Percentiles rank a stretch among this genome's conserved stretches.
Evolutionary conservation across 2,797 vertebrate species (phyloP).

Genomic region (Cirrhinus molitorella): DNA sequence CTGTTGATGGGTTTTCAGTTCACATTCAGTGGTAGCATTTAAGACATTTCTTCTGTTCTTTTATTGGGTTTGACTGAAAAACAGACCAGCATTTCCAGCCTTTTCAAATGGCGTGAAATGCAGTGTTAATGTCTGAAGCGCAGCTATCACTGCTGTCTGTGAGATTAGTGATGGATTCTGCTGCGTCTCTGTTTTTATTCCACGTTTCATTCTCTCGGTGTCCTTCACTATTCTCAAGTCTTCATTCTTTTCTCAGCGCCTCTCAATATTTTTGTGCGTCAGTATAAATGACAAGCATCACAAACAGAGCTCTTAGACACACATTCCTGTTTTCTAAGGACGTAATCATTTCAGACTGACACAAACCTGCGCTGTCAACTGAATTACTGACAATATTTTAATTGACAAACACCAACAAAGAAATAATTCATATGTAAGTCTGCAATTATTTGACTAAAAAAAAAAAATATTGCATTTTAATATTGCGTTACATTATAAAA

Average conservation of each 20-base stretch:
- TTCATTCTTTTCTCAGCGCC: conserved; percentile 57
- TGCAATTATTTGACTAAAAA: background rate
- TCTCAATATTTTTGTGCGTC: conserved; percentile 57
- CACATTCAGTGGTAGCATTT: background rate
- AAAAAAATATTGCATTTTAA: background rate
- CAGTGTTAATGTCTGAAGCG: conserved; percentile 88
- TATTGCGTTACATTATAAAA: background rate
- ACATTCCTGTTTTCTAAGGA: background rate
- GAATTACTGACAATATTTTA: background rate
- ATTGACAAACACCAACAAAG: background rate
- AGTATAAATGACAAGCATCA: conserved; percentile 41
- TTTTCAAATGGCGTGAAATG: conserved; percentile 88
- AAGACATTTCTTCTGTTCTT: conserved; percentile 69
- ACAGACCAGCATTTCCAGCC: conserved; percentile 83
- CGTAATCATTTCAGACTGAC: background rate
- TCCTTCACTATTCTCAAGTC: conserved; percentile 73
- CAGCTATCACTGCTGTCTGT: conserved; percentile 85
- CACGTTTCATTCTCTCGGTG: conserved; percentile 78
- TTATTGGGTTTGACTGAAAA: conserved; percentile 86
- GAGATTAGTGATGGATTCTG: conserved; percentile 77
- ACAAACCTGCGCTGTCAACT: background rate
- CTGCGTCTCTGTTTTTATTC: conserved; percentile 76
- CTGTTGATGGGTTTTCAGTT: background rate
- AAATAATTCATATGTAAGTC: background rate
- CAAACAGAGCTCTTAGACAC: background rate